Evolutionary conservation across 2,888 invertebrate species (phyloP).

Genomic region (Neelides folsomi): DNA sequence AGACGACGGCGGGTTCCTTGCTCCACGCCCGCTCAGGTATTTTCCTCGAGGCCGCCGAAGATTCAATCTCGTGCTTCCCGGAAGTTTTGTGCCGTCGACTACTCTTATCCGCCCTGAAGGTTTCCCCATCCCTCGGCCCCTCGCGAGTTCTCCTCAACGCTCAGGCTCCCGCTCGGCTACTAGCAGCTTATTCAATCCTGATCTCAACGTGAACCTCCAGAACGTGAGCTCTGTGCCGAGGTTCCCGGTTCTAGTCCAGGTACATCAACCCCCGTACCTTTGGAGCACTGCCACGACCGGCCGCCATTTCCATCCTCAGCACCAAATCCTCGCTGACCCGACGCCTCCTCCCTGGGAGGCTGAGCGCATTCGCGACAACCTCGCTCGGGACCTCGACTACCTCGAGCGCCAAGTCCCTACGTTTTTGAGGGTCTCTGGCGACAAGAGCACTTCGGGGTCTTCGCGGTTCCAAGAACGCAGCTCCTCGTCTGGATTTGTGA

Average conservation of each 20-base stretch:
- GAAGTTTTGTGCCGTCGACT: conserved; percentile 32
- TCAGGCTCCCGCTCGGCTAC: conserved; percentile 29
- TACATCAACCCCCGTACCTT: conserved; percentile 32
- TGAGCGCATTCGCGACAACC: conserved; percentile 31
- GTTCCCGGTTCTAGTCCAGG: conserved; percentile 34
- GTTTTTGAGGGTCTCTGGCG: conserved; percentile 21
- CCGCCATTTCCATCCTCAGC: conserved; percentile 30
- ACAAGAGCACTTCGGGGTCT: conserved; percentile 25
- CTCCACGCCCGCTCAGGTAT: conserved; percentile 31
- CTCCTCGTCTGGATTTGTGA: conserved; percentile 31
- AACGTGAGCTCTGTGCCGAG: conserved; percentile 28
- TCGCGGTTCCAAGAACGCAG: conserved; percentile 28
- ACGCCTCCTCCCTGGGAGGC: conserved; percentile 33
- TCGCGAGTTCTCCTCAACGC: conserved; percentile 31
- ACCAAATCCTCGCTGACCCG: conserved; percentile 23
- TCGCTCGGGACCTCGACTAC: conserved; percentile 33
- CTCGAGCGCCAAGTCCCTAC: conserved; percentile 33
- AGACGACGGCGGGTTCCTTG: conserved; percentile 33
- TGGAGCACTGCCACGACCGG: conserved; percentile 34
- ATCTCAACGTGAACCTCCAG: conserved; percentile 16
- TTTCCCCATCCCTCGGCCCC: conserved; percentile 24
- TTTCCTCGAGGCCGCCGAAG: conserved; percentile 32
- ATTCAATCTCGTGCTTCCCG: conserved; percentile 34
- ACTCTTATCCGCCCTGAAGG: conserved; percentile 29
- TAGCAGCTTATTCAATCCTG: conserved; percentile 30